Evolutionary conservation across 2,797 vertebrate species (phyloP).

Genomic region (Acipenser oxyrinchus): DNA sequence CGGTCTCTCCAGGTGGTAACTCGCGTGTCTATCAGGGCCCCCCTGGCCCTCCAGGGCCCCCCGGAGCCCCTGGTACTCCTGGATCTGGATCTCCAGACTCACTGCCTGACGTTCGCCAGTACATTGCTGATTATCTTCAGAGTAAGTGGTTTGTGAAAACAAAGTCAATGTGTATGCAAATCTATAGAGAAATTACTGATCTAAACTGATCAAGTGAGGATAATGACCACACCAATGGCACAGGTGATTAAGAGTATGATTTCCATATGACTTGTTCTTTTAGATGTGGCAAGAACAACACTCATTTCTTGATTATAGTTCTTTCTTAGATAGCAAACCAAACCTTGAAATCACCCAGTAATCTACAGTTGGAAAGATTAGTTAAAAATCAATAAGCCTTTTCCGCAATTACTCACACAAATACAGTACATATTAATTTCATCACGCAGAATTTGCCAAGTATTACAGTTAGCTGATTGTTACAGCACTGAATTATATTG

Average conservation of each 20-base stretch:
- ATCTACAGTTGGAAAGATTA: too few relatives aligned
- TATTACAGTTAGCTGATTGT: too few relatives aligned
- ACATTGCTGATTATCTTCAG: slow-evolving; percentile 74
- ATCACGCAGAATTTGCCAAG: too few relatives aligned
- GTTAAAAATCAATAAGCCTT: too few relatives aligned
- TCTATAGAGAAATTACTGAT: too few relatives aligned
- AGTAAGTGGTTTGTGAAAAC: slow-evolving; percentile 54
- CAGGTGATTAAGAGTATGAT: slow-evolving; percentile 9
- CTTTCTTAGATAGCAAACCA: too few relatives aligned
- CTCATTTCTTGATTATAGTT: too few relatives aligned
- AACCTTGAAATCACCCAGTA: too few relatives aligned
- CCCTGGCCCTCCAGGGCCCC: slow-evolving; percentile 60
- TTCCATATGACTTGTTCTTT: neutral
- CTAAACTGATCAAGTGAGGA: neutral
- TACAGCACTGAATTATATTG: neutral
- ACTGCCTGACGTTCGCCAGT: slow-evolving; percentile 59
- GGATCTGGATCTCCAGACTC: slow-evolving; percentile 56
- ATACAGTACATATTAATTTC: too few relatives aligned
- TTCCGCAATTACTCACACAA: too few relatives aligned
- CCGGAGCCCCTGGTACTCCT: slow-evolving; percentile 65
- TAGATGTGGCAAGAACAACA: too few relatives aligned
- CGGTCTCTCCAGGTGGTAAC: slow-evolving; percentile 22
- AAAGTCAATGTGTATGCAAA: too few relatives aligned
- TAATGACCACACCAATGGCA: neutral
- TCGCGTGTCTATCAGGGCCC: slow-evolving; percentile 43